Conservation (phyloP, 2,113 vertebrate genomes). For the Hucho hucho region DNA sequence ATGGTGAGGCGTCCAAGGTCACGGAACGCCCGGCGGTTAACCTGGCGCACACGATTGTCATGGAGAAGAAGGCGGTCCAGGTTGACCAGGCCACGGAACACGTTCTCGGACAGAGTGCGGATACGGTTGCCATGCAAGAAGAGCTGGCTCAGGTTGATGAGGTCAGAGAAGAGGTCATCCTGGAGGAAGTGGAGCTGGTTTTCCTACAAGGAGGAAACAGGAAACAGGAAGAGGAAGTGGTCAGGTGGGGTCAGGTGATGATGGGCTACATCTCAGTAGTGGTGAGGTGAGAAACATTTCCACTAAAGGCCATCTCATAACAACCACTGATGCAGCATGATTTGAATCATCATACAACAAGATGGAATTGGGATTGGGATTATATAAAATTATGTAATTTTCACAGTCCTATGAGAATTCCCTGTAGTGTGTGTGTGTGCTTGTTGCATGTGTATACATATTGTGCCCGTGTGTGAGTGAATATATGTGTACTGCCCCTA, state of each 20-base stretch:
- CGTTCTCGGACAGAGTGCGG: conserved; percentile 87
- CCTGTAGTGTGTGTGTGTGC: not conserved
- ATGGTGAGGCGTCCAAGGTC: conserved; percentile 92
- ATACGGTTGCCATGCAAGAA: conserved; percentile 95
- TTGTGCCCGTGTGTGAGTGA: conserved; percentile 11
- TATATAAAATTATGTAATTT: too few relatives aligned
- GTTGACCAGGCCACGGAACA: conserved; percentile 88
- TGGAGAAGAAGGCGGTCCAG: conserved; percentile 95
- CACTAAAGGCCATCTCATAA: too few relatives aligned
- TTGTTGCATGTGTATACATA: not conserved
- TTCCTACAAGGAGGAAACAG: conserved; percentile 61
- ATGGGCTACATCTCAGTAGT: not conserved
- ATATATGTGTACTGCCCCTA: conserved; percentile 37
- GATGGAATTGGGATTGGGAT: too few relatives aligned
- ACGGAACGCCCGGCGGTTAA: conserved; percentile 86
- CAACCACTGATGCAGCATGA: too few relatives aligned
- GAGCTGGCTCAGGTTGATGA: conserved; percentile 95
- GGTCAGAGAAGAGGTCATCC: conserved; percentile 93
- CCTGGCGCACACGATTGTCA: conserved; percentile 86
- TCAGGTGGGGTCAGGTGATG: not conserved
- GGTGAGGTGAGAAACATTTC: not conserved
- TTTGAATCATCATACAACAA: too few relatives aligned
- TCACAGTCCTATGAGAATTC: too few relatives aligned
- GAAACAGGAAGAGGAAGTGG: not conserved
- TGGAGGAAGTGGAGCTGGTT: conserved; percentile 93